Percentiles rank a stretch among this genome's conserved stretches.
These are phyloP conservation scores for Drosophila ezoana DNA, from an alignment of 2,888 invertebrate species.

Conservation along the genomic window DNA sequence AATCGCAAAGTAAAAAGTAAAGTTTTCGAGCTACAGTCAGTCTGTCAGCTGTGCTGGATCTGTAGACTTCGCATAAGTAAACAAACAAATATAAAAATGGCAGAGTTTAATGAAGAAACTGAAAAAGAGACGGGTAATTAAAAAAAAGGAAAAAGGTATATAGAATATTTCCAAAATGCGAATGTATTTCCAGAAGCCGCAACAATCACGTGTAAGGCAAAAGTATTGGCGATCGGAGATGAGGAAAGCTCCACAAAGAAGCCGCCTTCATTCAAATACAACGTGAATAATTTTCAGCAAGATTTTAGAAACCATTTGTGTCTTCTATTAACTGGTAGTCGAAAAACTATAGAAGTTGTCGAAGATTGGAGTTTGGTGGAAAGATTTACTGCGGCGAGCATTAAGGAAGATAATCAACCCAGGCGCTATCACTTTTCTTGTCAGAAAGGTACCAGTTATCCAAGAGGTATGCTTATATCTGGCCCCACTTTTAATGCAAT, in stretches of 20 bases:
- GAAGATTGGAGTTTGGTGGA: conserved; percentile 19
- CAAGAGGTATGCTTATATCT: not conserved
- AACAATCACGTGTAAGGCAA: not conserved
- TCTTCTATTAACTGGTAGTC: conserved; percentile 16
- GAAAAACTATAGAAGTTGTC: conserved; percentile 1
- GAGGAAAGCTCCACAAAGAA: not conserved
- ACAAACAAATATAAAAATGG: conserved; percentile 10
- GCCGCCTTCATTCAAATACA: too few species aligned
- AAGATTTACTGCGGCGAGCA: conserved; percentile 5
- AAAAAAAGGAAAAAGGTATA: not conserved
- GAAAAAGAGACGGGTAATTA: conserved; percentile 5
- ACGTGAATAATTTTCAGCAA: not conserved
- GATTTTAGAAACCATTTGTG: conserved; percentile 13
- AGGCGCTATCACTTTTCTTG: conserved; percentile 21
- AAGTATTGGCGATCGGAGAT: conserved; percentile 29
- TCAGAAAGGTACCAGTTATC: not conserved
- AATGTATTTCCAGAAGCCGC: not conserved
- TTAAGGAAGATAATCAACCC: conserved; percentile 14
- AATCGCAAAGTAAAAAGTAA: not conserved
- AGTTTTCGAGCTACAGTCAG: not conserved
- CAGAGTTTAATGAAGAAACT: not conserved
- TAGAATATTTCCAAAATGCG: not conserved
- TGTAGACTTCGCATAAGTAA: not conserved
- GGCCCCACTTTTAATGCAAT: not conserved
- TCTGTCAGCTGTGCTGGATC: conserved; percentile 8